phyloP scores from a whole-genome alignment of 2,113 vertebrate genomes.

The Psephotus haematonotus region DNA sequence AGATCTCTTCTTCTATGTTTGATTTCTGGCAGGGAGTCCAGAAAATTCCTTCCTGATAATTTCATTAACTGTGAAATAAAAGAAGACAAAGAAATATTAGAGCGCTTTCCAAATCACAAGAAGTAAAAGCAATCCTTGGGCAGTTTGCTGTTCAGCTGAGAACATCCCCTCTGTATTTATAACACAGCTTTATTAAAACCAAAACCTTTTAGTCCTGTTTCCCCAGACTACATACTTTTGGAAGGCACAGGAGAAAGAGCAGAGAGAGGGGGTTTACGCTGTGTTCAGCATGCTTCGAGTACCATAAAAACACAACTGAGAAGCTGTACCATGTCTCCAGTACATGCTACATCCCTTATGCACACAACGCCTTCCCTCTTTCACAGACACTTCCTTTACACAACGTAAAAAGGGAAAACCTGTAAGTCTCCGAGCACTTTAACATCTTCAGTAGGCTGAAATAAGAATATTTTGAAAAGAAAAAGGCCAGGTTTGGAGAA shows the following conservation, averaged over 20 bases:
- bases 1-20: conserved; percentile 83
- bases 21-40: conserved; percentile 86
- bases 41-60: conserved; percentile 99
- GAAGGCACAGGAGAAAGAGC: background rate
- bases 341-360: background rate
- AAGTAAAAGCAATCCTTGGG: background rate
- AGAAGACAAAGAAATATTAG: conserved; percentile 40
- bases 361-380: background rate
- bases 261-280: background rate
- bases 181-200: background rate
- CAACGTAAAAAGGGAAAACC: background rate
- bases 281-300: background rate
- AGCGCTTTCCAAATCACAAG: background rate
- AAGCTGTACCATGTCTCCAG: background rate
- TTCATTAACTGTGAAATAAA: conserved; percentile 90
- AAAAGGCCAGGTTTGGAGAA: background rate
- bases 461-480: background rate
- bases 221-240: background rate
- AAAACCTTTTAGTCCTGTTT: background rate
- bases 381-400: background rate
- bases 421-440: background rate
- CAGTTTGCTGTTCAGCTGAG: background rate
- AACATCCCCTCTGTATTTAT: background rate
- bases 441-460: background rate
- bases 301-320: background rate